These are phyloP conservation scores for Drosophila imparisetae DNA, from an alignment of 2,888 invertebrate genomes.

Conservation along the genomic window DNA sequence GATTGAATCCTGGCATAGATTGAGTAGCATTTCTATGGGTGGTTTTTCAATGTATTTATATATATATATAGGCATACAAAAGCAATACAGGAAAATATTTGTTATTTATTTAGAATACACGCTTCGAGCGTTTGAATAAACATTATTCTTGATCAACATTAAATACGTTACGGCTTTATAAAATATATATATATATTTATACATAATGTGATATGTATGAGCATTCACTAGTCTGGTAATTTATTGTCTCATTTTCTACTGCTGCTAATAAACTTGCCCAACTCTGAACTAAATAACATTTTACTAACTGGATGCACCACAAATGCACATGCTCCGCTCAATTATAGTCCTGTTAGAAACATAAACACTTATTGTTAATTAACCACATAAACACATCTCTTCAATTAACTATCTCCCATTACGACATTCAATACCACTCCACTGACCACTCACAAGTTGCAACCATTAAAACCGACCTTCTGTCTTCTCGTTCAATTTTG, in stretches of 20 bases:
- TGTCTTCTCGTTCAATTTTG: background rate
- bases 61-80: background rate
- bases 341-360: conserved; percentile 23
- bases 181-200: background rate
- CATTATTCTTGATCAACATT: background rate
- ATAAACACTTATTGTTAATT: conserved; percentile 44
- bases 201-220: background rate
- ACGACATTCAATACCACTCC: background rate
- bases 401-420: conserved; percentile 47
- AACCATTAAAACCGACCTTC: background rate
- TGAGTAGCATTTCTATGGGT: background rate
- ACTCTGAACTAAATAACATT: too few species aligned
- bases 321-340: conserved; percentile 17
- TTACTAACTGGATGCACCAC: background rate
- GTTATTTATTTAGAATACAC: conserved; percentile 36
- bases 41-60: conserved; percentile 6
- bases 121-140: conserved; percentile 24
- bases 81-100: conserved; percentile 9
- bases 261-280: background rate
- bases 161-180: background rate
- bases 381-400: conserved; percentile 32
- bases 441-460: conserved; percentile 19
- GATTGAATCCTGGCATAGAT: background rate
- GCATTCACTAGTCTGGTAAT: background rate
- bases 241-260: background rate